Evolutionary conservation across 92 coral and sea anemone genomes (phyloP).

Genomic region (Desmophyllum pertusum): DNA sequence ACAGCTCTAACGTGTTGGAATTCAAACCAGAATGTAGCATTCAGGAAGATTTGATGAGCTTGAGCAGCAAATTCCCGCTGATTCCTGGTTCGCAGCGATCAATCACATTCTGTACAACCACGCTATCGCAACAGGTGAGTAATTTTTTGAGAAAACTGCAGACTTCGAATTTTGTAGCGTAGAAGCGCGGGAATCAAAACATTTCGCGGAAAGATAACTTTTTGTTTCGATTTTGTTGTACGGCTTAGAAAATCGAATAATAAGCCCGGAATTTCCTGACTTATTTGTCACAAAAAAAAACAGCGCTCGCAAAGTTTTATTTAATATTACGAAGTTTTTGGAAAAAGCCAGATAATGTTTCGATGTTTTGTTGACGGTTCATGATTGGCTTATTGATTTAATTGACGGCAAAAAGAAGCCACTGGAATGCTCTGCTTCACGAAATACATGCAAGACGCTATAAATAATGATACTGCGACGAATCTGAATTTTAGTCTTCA

Average conservation of each 20-base stretch:
- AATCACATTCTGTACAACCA: conserved; percentile 87
- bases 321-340: neutral
- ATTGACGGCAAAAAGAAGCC: neutral
- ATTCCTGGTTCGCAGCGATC: conserved; percentile 89
- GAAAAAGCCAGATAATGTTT: neutral
- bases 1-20: conserved; percentile 55
- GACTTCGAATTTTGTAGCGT: neutral
- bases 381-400: neutral
- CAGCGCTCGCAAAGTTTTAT: too few relatives aligned
- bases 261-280: neutral
- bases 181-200: neutral
- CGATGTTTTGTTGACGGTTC: neutral
- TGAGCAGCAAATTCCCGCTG: conserved; percentile 90
- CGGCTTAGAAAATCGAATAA: too few relatives aligned
- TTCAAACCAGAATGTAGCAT: conserved; percentile 83
- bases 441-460: neutral
- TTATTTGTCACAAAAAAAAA: neutral
- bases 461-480: neutral
- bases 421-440: neutral
- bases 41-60: conserved; percentile 80
- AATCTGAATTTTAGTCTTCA: neutral
- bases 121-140: conserved; percentile 78
- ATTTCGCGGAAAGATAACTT: too few relatives aligned
- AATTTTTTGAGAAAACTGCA: neutral
- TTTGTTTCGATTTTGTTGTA: too few relatives aligned